These are phyloP conservation scores for Microcebus lehilahytsara DNA, from an alignment of 2,113 vertebrate species.

Conservation along the genomic window DNA sequence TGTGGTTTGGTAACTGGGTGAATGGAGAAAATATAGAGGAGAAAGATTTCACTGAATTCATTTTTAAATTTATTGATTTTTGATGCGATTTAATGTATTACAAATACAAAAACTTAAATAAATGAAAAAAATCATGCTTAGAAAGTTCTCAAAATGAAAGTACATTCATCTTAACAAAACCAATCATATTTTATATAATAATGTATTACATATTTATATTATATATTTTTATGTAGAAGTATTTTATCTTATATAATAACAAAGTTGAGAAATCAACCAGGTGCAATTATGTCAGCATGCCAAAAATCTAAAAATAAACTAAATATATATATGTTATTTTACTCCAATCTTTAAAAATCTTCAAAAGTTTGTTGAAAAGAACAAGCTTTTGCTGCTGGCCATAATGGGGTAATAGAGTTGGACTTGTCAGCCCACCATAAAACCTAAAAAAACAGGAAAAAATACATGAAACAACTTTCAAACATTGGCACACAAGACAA, in stretches of 20 bases:
- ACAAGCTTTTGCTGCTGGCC: neutral
- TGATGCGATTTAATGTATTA: no score
- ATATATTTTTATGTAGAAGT: neutral
- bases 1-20: no score
- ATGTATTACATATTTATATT: no score
- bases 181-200: no score
- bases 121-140: no score
- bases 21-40: no score
- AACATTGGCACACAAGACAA: neutral
- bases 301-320: neutral
- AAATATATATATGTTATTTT: neutral
- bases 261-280: neutral
- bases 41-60: no score
- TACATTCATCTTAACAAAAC: no score
- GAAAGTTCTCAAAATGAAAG: no score
- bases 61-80: no score
- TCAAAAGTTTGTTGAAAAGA: neutral
- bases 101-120: no score
- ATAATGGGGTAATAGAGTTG: neutral
- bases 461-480: neutral
- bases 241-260: neutral
- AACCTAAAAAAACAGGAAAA: neutral
- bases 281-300: neutral
- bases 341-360: neutral
- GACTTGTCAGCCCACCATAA: neutral